phyloP scores from a whole-genome alignment of 2,797 vertebrate genomes.

The Myotis vivesi region DNA sequence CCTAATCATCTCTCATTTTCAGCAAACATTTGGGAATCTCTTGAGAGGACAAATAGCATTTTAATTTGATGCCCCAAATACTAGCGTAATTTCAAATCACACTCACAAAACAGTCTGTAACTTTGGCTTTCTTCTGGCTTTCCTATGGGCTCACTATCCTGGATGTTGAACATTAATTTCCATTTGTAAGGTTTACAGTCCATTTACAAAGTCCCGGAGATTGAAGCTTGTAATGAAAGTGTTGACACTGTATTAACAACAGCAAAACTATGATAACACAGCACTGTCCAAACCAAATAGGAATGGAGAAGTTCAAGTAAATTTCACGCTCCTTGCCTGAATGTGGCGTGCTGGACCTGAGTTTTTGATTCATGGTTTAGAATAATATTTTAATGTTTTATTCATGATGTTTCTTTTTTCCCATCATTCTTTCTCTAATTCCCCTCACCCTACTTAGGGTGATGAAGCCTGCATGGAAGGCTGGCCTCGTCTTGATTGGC shows the following conservation, averaged over 20 bases:
- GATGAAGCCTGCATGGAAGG: slow-evolving; percentile 13
- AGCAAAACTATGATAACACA: slow-evolving; percentile 69
- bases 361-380: slow-evolving; percentile 62
- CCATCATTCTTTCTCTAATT: not conserved
- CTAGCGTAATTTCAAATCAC: slow-evolving; percentile 49
- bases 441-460: not conserved
- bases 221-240: slow-evolving; percentile 37
- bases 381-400: slow-evolving; percentile 57
- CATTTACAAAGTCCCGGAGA: slow-evolving; percentile 54
- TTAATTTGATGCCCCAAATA: slow-evolving; percentile 55
- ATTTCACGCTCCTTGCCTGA: slow-evolving; percentile 61
- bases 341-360: slow-evolving; percentile 40
- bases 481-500: not conserved
- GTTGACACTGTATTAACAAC: slow-evolving; percentile 54
- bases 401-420: slow-evolving; percentile 35
- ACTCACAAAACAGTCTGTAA: not conserved
- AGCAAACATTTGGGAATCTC: slow-evolving; percentile 42
- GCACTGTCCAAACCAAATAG: slow-evolving; percentile 68
- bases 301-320: slow-evolving; percentile 69
- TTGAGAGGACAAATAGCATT: slow-evolving; percentile 53
- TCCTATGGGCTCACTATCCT: not conserved
- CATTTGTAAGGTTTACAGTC: slow-evolving; percentile 21
- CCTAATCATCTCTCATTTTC: slow-evolving; percentile 52
- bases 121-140: slow-evolving; percentile 20
- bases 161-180: slow-evolving; percentile 33